phyloP scores from a whole-genome alignment of 2,888 invertebrate genomes.

The Drepanosiphum platanoidis region DNA sequence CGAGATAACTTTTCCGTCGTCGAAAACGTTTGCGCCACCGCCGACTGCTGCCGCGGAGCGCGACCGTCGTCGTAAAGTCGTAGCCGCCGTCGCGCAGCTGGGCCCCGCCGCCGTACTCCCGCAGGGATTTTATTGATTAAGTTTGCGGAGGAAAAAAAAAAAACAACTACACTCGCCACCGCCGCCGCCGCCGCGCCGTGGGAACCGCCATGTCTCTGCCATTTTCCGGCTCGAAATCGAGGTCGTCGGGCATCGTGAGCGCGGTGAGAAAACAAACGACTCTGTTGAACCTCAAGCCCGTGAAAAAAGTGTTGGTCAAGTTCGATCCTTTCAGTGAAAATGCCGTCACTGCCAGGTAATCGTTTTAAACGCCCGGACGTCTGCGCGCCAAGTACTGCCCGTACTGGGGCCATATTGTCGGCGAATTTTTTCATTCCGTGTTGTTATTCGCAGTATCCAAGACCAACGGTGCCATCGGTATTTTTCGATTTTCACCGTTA shows the following conservation, averaged over 20 bases:
- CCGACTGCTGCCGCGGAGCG: neutral
- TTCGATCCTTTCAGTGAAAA: slow-evolving; percentile 87
- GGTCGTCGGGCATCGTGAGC: slow-evolving; percentile 77
- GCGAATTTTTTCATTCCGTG: too few species aligned
- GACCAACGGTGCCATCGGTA: too few species aligned
- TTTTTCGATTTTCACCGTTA: too few species aligned
- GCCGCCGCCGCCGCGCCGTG: too few species aligned
- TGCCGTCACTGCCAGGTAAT: slow-evolving; percentile 74
- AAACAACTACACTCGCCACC: neutral
- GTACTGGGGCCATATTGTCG: neutral
- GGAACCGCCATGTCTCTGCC: slow-evolving; percentile 64
- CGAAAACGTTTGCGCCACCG: neutral
- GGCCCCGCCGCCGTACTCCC: neutral
- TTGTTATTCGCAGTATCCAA: too few species aligned
- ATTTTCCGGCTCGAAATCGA: slow-evolving; percentile 65
- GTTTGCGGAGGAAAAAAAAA: slow-evolving; percentile 26
- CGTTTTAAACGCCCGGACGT: neutral
- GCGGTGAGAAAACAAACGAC: slow-evolving; percentile 80
- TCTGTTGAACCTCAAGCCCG: slow-evolving; percentile 79
- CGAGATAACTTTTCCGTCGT: neutral
- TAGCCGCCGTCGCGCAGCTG: too few species aligned
- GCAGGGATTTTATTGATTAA: slow-evolving; percentile 52
- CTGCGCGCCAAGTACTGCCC: neutral
- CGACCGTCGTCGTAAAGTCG: too few species aligned
- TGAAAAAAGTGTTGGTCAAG: slow-evolving; percentile 79